Base-by-base conservation (phyloP, 2,797 vertebrate species). In the Acipenser oxyrinchus region DNA sequence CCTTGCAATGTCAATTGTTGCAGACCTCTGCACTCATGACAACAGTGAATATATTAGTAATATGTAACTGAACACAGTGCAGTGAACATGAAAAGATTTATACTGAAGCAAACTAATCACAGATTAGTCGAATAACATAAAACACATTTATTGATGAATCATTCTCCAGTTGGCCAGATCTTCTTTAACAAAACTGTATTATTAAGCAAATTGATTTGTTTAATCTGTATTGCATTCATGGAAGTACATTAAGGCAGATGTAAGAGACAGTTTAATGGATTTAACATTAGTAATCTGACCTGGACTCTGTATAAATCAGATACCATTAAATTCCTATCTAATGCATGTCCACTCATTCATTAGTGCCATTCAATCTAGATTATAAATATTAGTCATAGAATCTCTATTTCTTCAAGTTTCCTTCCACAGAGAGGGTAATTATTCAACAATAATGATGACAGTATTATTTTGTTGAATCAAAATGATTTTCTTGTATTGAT, bases 251-350 rank as follows among this genome's bases (percentile, higher is more conserved):
- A 89, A 82, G 72, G 80, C 77, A 80, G 74, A 79, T 80, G 77
- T 83, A 82, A 84, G 77, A 88, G 83, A 81, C 75, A 76, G 72
- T 81, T 82, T 88, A 89, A 87, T 90, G 85, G 83, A 88, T 87
- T 87, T 87, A 88, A 83, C 76, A 84, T 89, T 88, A 86, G 82
- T 82, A 85, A 77, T 87, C 83, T 87, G 79, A 82, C 74, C 73
- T 82, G 81, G 81, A 77, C 77, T 82, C 74, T 67, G 72, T 81
- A 82, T 86, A 87, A 88, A 89, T 90, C 84, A 88, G 82, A 84
- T 72, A 83, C 70, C 69, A 77, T 71, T 64, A 57, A 78, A 78
- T 87, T 85, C 83, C 75, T 77, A 71, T 71, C 76, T 79, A 79
- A 80, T 80, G 79, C 78, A 83, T 82, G 78, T 78, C 79, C 78